Conservation (phyloP, 2,113 vertebrate genomes). For the Myocastor coypus region DNA sequence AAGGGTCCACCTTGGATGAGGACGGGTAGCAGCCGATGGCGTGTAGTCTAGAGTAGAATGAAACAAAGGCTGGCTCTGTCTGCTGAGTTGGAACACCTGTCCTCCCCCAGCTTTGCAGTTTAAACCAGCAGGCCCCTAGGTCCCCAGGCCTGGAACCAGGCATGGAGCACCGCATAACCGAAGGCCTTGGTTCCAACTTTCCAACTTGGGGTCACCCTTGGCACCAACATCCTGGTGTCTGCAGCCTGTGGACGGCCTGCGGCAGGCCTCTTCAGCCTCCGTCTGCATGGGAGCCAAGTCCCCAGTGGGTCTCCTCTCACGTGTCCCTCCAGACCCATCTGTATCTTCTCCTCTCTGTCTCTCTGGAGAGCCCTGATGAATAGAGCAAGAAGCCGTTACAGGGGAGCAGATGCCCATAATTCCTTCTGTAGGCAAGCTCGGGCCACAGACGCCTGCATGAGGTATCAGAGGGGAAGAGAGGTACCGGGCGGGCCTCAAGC, state of each 20-base stretch:
- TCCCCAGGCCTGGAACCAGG: not conserved
- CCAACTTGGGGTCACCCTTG: not conserved
- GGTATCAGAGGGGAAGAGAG: accelerated
- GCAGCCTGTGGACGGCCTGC: not conserved
- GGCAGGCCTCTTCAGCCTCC: too few species aligned
- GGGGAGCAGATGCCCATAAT: not conserved
- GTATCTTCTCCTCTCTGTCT: not conserved
- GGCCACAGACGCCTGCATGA: not conserved
- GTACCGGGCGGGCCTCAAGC: not conserved
- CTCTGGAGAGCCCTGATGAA: not conserved
- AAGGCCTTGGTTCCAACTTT: not conserved
- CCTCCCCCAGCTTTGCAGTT: too few species aligned
- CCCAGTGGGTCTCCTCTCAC: not conserved
- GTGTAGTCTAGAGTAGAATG: too few species aligned
- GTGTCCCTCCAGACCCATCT: not conserved
- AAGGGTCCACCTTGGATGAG: too few species aligned
- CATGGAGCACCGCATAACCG: too few species aligned
- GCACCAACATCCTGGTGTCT: not conserved
- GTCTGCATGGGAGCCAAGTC: too few species aligned
- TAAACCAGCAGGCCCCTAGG: not conserved
- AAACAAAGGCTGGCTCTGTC: not conserved
- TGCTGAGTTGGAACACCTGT: not conserved
- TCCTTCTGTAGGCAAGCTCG: not conserved
- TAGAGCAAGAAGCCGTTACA: not conserved
- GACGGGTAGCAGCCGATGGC: not conserved